Base-by-base conservation (phyloP, 2,888 invertebrate genomes). In the Pandemis heparana region DNA sequence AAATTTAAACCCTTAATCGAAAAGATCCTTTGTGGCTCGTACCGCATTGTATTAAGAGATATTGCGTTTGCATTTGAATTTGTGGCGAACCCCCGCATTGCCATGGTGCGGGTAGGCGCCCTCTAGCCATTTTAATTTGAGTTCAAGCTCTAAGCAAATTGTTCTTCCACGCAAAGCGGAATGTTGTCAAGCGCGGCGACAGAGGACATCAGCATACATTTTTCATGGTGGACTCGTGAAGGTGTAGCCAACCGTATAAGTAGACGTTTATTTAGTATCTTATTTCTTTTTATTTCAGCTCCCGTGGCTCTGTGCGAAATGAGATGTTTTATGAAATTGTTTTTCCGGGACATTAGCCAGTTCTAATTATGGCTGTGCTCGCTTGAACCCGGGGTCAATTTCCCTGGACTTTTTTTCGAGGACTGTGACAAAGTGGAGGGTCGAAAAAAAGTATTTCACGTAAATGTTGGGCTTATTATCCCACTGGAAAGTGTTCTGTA, bases 321-420 rank as follows among this genome's bases (percentile, higher is more conserved):
- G 87, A 89, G 90, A 92, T 91, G 89, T 93, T 92, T 92, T 93
- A 93, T 92, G 90, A 93, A 94, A 93, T 94, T 94, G 92, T 92
- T 92, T 94, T 94, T 94, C 91, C 90, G 87, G 84, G 81, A 93
- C 92, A 92, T 94, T 94, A 92, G 87, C 89, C 89, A 79, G 86
- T 85, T 91, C 91, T 94, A 94, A 94, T 94, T 94, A 93, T 90
- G 89, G 85, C 78, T 75, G 80, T 77, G 82, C 79, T 82, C 85
- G 83, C 85, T 87, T 86, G 87, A 86, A 87, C 85, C 81, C 80
- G 80, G 84, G 87, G 83, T 88, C 92, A 90, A 93, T 92, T 92
- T 89, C 87, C 87, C 85, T 89, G 89, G 91, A 89, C 89, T 82
- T 90, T 88, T 89, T 87, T 89, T 87, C 85, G 89, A 88, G 88